These are phyloP conservation scores for Embiotoca jacksoni DNA, from an alignment of 2,113 vertebrate genomes.

Conservation along the genomic window DNA sequence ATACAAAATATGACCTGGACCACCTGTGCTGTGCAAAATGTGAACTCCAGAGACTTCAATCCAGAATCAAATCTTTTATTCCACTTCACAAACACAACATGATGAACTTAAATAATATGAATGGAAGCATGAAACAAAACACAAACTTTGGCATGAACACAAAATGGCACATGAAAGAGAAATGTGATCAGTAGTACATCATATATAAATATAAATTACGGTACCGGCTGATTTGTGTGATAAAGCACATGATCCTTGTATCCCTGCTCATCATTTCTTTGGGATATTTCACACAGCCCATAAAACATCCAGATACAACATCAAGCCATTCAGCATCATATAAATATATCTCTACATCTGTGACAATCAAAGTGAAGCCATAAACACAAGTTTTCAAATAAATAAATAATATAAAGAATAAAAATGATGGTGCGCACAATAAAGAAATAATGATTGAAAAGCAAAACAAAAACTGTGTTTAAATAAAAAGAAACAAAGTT, in stretches of 20 bases:
- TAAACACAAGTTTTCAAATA: slow-evolving; percentile 72
- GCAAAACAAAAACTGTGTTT: slow-evolving; percentile 63
- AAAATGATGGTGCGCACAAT: slow-evolving; percentile 82
- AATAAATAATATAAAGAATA: slow-evolving; percentile 82
- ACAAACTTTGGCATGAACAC: slow-evolving; percentile 83
- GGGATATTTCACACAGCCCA: slow-evolving; percentile 64
- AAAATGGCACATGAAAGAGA: slow-evolving; percentile 75
- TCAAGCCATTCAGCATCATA: slow-evolving; percentile 73
- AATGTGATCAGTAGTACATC: slow-evolving; percentile 40
- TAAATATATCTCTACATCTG: slow-evolving; percentile 83
- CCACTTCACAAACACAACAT: slow-evolving; percentile 72
- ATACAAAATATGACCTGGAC: too few species aligned
- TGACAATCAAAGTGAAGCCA: slow-evolving; percentile 70
- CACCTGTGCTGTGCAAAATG: too few species aligned
- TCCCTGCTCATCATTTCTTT: slow-evolving; percentile 63
- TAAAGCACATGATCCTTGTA: slow-evolving; percentile 51
- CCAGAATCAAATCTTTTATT: slow-evolving; percentile 62
- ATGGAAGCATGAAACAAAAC: slow-evolving; percentile 73
- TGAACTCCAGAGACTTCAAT: slow-evolving; percentile 5
- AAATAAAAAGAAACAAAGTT: slow-evolving; percentile 40
- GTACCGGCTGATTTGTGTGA: slow-evolving; percentile 49
- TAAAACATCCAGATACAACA: slow-evolving; percentile 47
- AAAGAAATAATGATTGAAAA: slow-evolving; percentile 82
- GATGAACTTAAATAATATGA: slow-evolving; percentile 76
- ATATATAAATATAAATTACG: slow-evolving; percentile 55